These are phyloP conservation scores for Buphagus erythrorhynchus DNA, from an alignment of 2,797 vertebrate genomes.

Conservation along the genomic window DNA sequence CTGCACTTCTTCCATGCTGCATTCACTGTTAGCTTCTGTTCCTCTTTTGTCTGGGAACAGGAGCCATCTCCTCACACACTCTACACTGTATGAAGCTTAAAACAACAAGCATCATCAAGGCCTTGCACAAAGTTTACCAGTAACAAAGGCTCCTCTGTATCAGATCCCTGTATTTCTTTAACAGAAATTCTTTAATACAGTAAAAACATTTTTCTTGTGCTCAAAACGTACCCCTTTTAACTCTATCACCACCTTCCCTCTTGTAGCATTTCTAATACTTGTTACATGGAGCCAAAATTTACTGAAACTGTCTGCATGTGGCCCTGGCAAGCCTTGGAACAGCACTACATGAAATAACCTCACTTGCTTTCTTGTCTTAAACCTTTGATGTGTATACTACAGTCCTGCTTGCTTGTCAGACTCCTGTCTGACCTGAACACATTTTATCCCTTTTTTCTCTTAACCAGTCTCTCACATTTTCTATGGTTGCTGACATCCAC, in stretches of 20 bases:
- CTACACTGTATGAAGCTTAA: neutral
- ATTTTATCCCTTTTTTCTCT: neutral
- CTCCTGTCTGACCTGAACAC: neutral
- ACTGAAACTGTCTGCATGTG: neutral
- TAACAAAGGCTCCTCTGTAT: neutral
- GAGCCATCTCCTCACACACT: neutral
- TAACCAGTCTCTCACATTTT: neutral
- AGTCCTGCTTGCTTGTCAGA: neutral
- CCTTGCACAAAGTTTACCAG: neutral
- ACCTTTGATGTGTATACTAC: neutral
- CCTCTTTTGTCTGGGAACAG: neutral
- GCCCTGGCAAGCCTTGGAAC: neutral
- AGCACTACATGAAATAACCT: neutral
- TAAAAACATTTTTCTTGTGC: neutral
- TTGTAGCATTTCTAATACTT: neutral
- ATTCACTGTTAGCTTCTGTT: neutral
- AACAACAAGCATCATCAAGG: neutral
- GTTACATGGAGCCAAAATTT: neutral
- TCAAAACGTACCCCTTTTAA: neutral
- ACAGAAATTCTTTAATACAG: neutral
- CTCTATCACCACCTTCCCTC: neutral
- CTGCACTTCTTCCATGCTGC: neutral
- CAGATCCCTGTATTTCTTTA: neutral
- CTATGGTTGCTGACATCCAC: neutral
- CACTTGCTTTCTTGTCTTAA: neutral